Evolutionary conservation across 2,113 vertebrate species (phyloP).

Genomic region (Burhinus bistriatus): DNA sequence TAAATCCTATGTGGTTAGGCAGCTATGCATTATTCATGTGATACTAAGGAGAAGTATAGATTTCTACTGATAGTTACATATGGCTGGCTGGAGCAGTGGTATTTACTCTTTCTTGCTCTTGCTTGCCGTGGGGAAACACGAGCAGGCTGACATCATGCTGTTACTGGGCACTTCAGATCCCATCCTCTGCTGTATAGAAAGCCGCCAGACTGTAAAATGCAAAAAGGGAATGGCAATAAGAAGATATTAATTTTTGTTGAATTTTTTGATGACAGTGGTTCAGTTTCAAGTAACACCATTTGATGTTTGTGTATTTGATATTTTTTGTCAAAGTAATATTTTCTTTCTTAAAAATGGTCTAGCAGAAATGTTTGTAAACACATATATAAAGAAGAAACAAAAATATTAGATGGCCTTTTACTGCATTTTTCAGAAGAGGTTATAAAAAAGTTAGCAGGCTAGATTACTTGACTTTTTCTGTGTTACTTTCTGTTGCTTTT

Average conservation of each 20-base stretch:
- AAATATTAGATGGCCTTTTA: neutral
- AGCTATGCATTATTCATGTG: slow-evolving; percentile 29
- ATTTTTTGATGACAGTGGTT: neutral
- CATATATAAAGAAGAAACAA: neutral
- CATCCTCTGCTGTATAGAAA: neutral
- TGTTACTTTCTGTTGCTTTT: neutral
- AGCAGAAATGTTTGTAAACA: neutral
- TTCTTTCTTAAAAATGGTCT: neutral
- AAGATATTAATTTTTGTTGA: neutral
- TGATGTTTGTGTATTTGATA: neutral
- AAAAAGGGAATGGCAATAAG: neutral
- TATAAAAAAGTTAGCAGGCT: neutral
- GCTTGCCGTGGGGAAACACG: neutral
- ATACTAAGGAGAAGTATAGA: slow-evolving; percentile 2
- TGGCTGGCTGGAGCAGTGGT: neutral
- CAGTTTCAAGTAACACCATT: neutral
- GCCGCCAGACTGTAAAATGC: neutral
- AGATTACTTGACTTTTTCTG: neutral
- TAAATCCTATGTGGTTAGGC: neutral
- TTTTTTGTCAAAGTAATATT: neutral
- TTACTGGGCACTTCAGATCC: neutral
- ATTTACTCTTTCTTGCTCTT: neutral
- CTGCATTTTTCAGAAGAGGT: neutral
- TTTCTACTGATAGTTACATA: slow-evolving; percentile 27
- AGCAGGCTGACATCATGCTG: neutral